phyloP scores from a whole-genome alignment of 2,113 vertebrate genomes.

The Oncorhynchus masou region DNA sequence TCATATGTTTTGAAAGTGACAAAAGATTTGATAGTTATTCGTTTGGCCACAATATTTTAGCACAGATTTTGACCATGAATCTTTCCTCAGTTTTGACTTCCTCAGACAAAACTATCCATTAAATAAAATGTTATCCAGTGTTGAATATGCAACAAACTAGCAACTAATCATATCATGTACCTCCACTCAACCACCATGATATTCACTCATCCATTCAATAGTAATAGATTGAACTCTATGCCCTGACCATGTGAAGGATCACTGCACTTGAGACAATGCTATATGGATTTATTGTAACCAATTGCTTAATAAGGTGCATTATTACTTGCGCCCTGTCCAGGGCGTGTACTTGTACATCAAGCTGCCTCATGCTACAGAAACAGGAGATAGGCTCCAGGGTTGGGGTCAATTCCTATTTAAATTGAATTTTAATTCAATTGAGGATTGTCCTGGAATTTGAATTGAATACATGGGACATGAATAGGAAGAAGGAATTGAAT shows the following conservation, averaged over 20 bases:
- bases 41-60: neutral
- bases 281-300: neutral
- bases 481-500: too few relatives aligned
- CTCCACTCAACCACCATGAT: slow-evolving; percentile 29
- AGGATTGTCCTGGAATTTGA: too few relatives aligned
- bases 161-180: slow-evolving; percentile 38
- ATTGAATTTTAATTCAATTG: too few relatives aligned
- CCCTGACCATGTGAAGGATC: neutral
- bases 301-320: neutral
- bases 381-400: too few relatives aligned
- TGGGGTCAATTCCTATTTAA: too few relatives aligned
- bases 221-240: slow-evolving; percentile 9
- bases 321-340: too few relatives aligned
- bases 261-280: neutral
- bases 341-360: too few relatives aligned
- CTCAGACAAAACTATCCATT: neutral
- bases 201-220: slow-evolving; percentile 23
- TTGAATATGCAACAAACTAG: slow-evolving; percentile 57
- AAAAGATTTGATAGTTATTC: slow-evolving; percentile 9
- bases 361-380: too few relatives aligned
- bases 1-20: neutral
- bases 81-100: slow-evolving; percentile 3
- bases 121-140: slow-evolving; percentile 44
- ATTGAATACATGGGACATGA: too few relatives aligned
- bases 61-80: slow-evolving; percentile 3